phyloP scores from a whole-genome alignment of 2,113 vertebrate genomes.

The Murina feae region DNA sequence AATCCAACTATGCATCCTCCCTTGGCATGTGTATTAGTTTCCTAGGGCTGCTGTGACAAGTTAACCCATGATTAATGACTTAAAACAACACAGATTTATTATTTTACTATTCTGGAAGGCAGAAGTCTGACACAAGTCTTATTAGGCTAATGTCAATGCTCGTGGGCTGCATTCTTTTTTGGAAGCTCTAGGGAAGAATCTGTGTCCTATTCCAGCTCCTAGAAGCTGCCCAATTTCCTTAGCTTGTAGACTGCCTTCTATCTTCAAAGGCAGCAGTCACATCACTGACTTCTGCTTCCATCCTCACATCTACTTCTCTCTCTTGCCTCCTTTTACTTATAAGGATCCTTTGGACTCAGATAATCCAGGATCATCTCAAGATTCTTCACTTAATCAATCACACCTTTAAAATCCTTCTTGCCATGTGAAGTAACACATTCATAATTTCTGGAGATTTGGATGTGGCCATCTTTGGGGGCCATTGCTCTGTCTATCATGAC shows the following conservation, averaged over 20 bases:
- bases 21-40: not conserved
- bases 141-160: not conserved
- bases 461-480: not conserved
- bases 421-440: not conserved
- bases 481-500: not conserved
- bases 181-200: not conserved
- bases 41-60: not conserved
- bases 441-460: not conserved
- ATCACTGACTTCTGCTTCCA: not conserved
- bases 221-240: not conserved
- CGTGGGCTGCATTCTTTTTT: not conserved
- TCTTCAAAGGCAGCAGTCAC: not conserved
- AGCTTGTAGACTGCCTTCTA: not conserved
- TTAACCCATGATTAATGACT: not conserved
- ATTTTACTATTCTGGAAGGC: not conserved
- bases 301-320: not conserved
- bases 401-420: not conserved
- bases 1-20: not conserved
- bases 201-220: not conserved
- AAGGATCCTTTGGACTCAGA: not conserved
- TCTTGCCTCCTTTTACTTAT: not conserved
- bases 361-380: not conserved
- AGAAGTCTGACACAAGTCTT: not conserved
- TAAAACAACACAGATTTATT: not conserved
- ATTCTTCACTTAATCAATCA: not conserved